Evolutionary conservation across 2,797 vertebrate genomes (phyloP).

Genomic region (Gila robusta): DNA sequence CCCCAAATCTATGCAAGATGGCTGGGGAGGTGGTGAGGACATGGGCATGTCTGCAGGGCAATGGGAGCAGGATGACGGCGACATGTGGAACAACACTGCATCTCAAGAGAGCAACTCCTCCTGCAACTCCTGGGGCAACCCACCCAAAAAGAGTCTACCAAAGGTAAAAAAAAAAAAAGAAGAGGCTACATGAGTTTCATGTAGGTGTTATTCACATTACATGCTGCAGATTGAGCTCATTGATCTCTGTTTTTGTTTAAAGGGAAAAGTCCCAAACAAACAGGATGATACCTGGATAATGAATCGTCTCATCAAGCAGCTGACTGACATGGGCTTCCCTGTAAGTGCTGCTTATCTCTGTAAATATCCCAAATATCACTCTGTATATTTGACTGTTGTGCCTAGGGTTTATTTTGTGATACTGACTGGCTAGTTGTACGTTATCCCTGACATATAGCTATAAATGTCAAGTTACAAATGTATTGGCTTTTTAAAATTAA

Average conservation of each 20-base stretch:
- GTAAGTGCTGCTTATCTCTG: constrained; percentile 69
- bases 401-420: background rate
- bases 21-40: constrained; percentile 95
- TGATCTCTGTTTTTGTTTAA: background rate
- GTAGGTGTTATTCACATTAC: background rate
- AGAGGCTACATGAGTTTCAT: background rate
- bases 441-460: background rate
- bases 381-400: background rate
- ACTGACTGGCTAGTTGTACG: background rate
- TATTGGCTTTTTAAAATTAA: background rate
- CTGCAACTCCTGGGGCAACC: constrained; percentile 78
- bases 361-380: background rate
- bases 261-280: constrained; percentile 93
- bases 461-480: background rate
- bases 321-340: constrained; percentile 99
- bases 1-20: constrained; percentile 97
- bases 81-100: constrained; percentile 93
- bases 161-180: constrained; percentile 78
- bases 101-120: constrained; percentile 91
- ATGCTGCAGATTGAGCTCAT: background rate
- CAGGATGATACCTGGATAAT: constrained; percentile 96
- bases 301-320: constrained; percentile 96
- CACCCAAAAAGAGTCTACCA: constrained; percentile 85
- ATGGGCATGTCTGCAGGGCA: constrained; percentile 81
- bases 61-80: constrained; percentile 92